Percentiles rank a stretch among this genome's conserved stretches.
Conservation (phyloP, 2,113 vertebrate species). For the Lathamus discolor region DNA sequence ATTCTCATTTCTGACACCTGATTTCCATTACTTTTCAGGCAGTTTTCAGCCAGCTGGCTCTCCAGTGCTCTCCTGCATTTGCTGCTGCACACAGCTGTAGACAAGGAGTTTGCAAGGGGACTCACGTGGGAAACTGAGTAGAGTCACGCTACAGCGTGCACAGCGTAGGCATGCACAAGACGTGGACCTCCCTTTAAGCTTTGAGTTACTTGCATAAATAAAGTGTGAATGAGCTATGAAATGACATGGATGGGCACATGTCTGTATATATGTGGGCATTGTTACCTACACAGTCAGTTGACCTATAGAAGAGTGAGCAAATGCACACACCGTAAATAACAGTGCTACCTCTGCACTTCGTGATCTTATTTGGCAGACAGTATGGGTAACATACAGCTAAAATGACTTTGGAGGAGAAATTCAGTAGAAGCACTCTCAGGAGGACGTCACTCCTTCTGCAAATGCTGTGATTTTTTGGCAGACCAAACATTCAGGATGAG, state of each 20-base stretch:
- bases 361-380: not conserved
- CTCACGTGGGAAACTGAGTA: not conserved
- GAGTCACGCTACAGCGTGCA: not conserved
- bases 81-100: not conserved
- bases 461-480: not conserved
- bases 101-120: not conserved
- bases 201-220: not conserved
- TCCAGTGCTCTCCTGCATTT: not conserved
- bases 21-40: slow-evolving; percentile 21
- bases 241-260: not conserved
- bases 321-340: not conserved
- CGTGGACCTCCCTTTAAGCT: not conserved
- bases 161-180: not conserved
- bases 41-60: slow-evolving; percentile 22
- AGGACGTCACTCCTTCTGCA: not conserved
- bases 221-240: not conserved
- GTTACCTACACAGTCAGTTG: not conserved
- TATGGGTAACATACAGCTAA: not conserved
- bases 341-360: not conserved
- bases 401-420: not conserved
- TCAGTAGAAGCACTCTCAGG: not conserved
- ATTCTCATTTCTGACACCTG: not conserved
- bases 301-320: not conserved
- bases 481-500: not conserved
- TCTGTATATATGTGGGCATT: not conserved